A percentile compares a stretch with the other conserved stretches of the same genome.
Conservation (phyloP, 2,113 vertebrate species). For the Amphilophus citrinellus region DNA sequence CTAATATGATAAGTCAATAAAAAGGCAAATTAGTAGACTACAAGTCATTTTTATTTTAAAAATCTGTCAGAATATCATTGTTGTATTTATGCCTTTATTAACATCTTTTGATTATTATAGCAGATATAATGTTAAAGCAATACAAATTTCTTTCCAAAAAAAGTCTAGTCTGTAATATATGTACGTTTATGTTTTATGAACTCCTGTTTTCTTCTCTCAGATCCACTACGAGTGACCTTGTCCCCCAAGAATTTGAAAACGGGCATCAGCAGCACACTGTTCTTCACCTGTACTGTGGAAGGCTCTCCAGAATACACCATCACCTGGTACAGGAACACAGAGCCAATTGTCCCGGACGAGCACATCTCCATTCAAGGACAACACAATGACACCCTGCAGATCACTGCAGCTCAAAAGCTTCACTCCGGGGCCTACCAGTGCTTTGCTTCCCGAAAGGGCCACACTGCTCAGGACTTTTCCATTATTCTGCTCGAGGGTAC, state of each 20-base stretch:
- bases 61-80: too few relatives aligned
- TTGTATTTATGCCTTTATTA: background rate
- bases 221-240: conserved; percentile 93
- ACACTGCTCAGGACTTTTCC: conserved; percentile 97
- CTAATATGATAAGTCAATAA: background rate
- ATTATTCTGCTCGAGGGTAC: conserved; percentile 95
- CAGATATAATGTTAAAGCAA: background rate
- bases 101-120: background rate
- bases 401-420: conserved; percentile 95
- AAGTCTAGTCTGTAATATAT: too few relatives aligned
- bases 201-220: conserved; percentile 67
- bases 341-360: conserved; percentile 88
- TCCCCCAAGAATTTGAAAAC: conserved; percentile 99
- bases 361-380: conserved; percentile 97
- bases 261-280: conserved; percentile 96
- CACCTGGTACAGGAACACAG: conserved; percentile 97
- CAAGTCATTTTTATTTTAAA: background rate
- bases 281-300: conserved; percentile 93
- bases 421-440: conserved; percentile 98
- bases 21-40: background rate
- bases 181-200: background rate
- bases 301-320: conserved; percentile 93
- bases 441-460: conserved; percentile 93
- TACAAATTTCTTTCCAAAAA: background rate
- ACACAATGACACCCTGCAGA: conserved; percentile 97